Base-by-base conservation (phyloP, 2,888 invertebrate species). In the Adineta ricciae region DNA sequence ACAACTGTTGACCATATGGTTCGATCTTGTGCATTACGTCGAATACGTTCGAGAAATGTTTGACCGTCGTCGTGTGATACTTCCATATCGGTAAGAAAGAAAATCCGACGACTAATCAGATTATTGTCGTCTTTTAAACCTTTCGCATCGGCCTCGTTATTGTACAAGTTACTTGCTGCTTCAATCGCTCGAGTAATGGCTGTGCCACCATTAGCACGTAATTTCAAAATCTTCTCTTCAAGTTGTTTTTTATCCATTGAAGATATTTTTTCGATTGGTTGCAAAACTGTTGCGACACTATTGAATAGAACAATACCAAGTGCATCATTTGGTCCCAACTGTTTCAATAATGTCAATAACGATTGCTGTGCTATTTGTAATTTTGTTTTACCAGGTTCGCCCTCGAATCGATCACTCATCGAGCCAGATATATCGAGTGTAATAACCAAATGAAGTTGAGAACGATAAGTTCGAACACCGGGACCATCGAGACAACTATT, bases 31-130 rank as follows among this genome's bases (percentile, higher is more conserved):
- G 38, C 41, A 78, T 78, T 78, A n/a, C 21, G 19, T 78, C 41
- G 21, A 78, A 78, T 78, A 41, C 2, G 21, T 41, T 41, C 24
- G 11, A 78, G 14, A 78, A 78, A 78, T 11, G 8, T 78, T 78
- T 78, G 7, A 8, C 78, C 78, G 41, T 78, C 78, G 1, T 19
- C n/a, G 14, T 21, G 8, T 38, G 38, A 41, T 41, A 78, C 78
- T 78, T 78, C 78, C 78, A 78, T 78, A 78, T 78, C 78, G 7
- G 78, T 78, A 24, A 78, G 78, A 41, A 78, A 78, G 38, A 78
- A 78, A 11, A 78, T 78, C 14, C 78, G 38, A 41, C 78, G 38
- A 78, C 78, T 78, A n/a, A 38, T 78, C 41, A 41, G 24, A 78
- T 41, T 78, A 41, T 78, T 78, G n/a, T 41, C 78, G n/a, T 78